A percentile compares a stretch with the other conserved stretches of the same genome.
Conservation (phyloP, 1,140 invertebrate genomes). For the Ceratina calcarata region DNA sequence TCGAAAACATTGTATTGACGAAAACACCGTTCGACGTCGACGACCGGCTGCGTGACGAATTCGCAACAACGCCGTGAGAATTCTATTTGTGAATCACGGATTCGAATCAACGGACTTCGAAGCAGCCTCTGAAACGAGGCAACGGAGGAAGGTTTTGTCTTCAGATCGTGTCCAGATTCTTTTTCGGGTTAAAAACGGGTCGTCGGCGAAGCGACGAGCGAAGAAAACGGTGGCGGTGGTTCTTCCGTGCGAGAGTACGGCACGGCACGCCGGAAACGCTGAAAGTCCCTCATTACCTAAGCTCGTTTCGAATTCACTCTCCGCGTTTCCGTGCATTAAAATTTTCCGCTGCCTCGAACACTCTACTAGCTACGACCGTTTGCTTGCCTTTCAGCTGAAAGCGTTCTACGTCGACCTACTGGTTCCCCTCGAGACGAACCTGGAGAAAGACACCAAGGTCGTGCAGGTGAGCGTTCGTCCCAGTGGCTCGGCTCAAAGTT, state of each 20-base stretch:
- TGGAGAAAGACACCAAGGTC: constrained; percentile 96
- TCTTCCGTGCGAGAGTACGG: not conserved
- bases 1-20: no score
- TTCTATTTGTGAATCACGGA: not conserved
- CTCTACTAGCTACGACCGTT: constrained; percentile 1
- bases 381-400: constrained; percentile 86
- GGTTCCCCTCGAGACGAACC: constrained; percentile 93
- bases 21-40: no score
- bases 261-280: not conserved
- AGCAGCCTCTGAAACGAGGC: not conserved
- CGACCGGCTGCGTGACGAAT: no score
- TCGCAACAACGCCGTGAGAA: not conserved
- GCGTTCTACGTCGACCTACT: constrained; percentile 96
- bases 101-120: no score
- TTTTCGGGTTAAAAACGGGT: not conserved
- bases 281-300: constrained; percentile 50
- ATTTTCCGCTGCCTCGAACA: constrained; percentile 32
- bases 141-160: not conserved
- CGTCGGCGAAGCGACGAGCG: not conserved
- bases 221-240: not conserved
- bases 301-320: constrained; percentile 36
- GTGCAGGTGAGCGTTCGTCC: constrained; percentile 86
- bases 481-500: not conserved
- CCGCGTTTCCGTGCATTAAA: constrained; percentile 30
- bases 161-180: not conserved